phyloP scores from a whole-genome alignment of 2,797 vertebrate species.

The Dendrocincla tyrannina region DNA sequence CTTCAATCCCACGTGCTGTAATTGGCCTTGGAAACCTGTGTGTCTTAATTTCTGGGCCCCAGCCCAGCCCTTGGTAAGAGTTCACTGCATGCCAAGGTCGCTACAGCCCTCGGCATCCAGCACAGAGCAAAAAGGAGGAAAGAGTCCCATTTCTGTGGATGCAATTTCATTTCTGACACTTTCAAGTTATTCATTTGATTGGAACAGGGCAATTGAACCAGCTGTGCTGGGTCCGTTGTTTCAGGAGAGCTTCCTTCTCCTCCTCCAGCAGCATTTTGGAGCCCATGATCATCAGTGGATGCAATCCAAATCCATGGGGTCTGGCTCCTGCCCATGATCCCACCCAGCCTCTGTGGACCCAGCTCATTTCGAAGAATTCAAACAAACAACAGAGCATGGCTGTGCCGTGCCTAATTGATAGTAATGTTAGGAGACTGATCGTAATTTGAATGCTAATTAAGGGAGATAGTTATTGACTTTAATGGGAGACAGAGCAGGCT shows the following conservation, averaged over 20 bases:
- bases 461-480: conserved; percentile 34
- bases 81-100: neutral
- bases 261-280: neutral
- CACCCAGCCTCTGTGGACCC: accelerated
- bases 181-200: neutral
- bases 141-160: neutral
- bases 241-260: neutral
- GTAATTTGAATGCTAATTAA: conserved; percentile 28
- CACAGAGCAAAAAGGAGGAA: neutral
- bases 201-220: neutral
- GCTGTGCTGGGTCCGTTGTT: neutral
- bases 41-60: neutral
- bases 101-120: neutral
- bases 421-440: neutral
- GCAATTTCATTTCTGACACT: neutral
- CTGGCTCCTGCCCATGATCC: neutral
- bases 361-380: neutral
- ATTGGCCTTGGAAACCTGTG: neutral
- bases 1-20: neutral
- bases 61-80: neutral
- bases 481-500: neutral
- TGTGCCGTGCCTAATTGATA: neutral
- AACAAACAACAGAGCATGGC: neutral
- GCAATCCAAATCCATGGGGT: neutral
- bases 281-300: neutral